phyloP scores from a whole-genome alignment of 2,888 invertebrate genomes.

The Leistus spinibarbis region DNA sequence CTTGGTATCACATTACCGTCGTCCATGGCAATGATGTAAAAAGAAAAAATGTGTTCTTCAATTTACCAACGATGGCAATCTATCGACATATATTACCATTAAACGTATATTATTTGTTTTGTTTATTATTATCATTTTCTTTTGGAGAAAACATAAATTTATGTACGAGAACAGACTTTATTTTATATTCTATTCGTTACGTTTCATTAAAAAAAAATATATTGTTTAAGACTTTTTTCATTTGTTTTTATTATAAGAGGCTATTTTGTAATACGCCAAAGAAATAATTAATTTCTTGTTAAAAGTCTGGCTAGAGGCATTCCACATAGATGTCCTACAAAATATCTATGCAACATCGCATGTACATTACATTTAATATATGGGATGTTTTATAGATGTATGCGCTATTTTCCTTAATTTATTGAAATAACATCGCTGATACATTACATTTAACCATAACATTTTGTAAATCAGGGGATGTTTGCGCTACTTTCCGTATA shows the following conservation, averaged over 20 bases:
- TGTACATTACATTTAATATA: not conserved
- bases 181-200: conserved; percentile 10
- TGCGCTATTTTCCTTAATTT: no score
- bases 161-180: conserved; percentile 1
- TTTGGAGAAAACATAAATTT: not conserved
- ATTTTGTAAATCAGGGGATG: not conserved
- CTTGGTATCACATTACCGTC: conserved; percentile 67
- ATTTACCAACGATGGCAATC: not conserved
- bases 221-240: conserved; percentile 3
- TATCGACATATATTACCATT: conserved; percentile 1
- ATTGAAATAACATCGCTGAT: no score
- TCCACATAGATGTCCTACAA: conserved; percentile 11
- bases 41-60: conserved; percentile 3
- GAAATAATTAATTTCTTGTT: not conserved
- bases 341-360: not conserved
- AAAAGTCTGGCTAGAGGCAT: conserved; percentile 29
- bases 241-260: conserved; percentile 9
- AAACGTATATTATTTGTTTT: not conserved
- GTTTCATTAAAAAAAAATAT: conserved; percentile 3
- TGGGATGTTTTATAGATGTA: no score
- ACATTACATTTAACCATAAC: not conserved
- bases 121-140: not conserved
- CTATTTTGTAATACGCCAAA: conserved; percentile 19
- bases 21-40: conserved; percentile 21
- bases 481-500: not conserved